These are phyloP conservation scores for Grammatotria lemairii DNA, from an alignment of 2,113 vertebrate species.

Conservation along the genomic window DNA sequence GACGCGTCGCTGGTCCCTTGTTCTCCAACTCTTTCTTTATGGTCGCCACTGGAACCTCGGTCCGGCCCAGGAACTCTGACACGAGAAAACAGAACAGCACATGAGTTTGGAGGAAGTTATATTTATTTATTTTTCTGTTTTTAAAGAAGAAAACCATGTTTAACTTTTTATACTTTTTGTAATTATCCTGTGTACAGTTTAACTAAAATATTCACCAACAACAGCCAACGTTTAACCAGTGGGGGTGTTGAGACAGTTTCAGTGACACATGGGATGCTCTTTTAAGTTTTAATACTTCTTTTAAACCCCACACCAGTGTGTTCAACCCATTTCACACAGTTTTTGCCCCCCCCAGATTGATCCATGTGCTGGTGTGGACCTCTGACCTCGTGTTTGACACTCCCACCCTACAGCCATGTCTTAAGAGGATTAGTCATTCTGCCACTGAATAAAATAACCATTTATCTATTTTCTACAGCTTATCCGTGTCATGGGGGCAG, in stretches of 20 bases:
- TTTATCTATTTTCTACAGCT: not conserved
- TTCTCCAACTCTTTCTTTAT: slow-evolving; percentile 92
- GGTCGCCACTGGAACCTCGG: slow-evolving; percentile 92
- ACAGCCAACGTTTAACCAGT: not conserved
- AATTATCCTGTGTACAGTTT: not conserved
- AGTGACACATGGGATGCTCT: not conserved
- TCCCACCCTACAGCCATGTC: not conserved
- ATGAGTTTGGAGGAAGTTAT: not conserved
- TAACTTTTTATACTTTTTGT: not conserved
- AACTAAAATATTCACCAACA: not conserved
- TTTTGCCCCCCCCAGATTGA: accelerated
- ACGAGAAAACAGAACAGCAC: not conserved
- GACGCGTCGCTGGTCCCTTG: slow-evolving; percentile 83
- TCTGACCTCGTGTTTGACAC: not conserved
- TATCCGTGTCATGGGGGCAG: not conserved
- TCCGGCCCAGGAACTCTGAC: slow-evolving; percentile 89
- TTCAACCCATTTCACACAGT: not conserved
- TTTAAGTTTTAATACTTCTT: not conserved
- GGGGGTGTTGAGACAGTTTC: not conserved
- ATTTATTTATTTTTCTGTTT: not conserved
- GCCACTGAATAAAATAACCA: not conserved
- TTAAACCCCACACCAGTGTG: not conserved
- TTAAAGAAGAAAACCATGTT: not conserved
- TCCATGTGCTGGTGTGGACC: not conserved
- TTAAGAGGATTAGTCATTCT: not conserved